phyloP scores from a whole-genome alignment of 2,888 invertebrate genomes.

The Thymelicus sylvestris region DNA sequence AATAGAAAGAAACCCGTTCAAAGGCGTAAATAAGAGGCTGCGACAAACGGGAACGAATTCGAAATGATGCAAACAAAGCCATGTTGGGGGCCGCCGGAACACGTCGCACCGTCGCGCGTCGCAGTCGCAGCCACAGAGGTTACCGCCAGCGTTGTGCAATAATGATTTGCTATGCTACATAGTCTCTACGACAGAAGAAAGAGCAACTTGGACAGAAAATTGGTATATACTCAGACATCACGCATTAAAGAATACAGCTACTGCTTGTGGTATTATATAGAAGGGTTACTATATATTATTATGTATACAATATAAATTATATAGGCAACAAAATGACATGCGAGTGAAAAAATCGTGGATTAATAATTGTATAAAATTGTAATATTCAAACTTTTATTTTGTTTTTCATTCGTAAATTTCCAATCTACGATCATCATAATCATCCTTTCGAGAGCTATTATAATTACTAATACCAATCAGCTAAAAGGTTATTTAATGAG shows the following conservation, averaged over 20 bases:
- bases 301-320: too few species aligned
- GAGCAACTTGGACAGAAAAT: conserved; percentile 24
- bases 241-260: neutral
- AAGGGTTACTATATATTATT: too few species aligned
- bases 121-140: conserved; percentile 48
- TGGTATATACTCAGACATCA: conserved; percentile 18
- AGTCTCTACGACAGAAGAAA: conserved; percentile 49
- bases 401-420: too few species aligned
- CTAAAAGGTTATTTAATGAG: too few species aligned
- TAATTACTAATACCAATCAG: too few species aligned
- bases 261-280: too few species aligned
- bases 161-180: conserved; percentile 62
- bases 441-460: too few species aligned
- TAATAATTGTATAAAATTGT: too few species aligned
- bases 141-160: conserved; percentile 64
- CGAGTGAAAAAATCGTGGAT: too few species aligned
- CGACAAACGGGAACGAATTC: conserved; percentile 56
- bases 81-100: conserved; percentile 49
- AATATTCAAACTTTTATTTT: too few species aligned
- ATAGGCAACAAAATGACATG: too few species aligned
- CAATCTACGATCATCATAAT: too few species aligned
- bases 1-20: conserved; percentile 39
- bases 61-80: conserved; percentile 58
- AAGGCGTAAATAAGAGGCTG: conserved; percentile 48
- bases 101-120: conserved; percentile 42